A percentile compares a stretch with the other conserved stretches of the same genome.
Evolutionary conservation across 2,113 vertebrate species (phyloP).

Genomic region (Panthera tigris): DNA sequence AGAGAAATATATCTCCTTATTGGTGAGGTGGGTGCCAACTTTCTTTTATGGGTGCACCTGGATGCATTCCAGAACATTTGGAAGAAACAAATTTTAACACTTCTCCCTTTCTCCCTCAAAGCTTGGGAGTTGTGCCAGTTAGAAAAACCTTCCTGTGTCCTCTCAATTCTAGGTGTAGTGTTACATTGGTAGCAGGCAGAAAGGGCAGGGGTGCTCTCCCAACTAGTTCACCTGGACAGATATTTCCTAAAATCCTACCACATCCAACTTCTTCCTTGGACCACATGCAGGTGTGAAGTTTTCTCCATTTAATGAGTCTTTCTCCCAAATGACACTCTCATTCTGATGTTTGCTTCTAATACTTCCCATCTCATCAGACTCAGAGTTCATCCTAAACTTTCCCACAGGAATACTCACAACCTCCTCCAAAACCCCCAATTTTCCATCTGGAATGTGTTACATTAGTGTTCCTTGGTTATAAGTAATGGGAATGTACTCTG

Average conservation of each 20-base stretch:
- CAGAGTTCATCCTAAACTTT: neutral
- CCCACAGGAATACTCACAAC: neutral
- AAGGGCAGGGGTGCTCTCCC: neutral
- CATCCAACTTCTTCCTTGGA: neutral
- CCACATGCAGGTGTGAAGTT: accelerated
- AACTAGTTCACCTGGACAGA: neutral
- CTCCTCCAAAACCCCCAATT: neutral
- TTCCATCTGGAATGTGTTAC: neutral
- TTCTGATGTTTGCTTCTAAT: neutral
- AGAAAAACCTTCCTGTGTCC: neutral
- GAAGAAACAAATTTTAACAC: constrained; percentile 52
- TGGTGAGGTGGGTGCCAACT: constrained; percentile 55
- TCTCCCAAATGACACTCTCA: neutral
- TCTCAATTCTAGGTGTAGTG: neutral
- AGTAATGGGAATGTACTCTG: neutral
- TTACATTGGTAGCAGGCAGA: neutral
- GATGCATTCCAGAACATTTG: constrained; percentile 37
- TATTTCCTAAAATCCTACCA: neutral
- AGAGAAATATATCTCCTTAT: constrained; percentile 29
- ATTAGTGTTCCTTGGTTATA: accelerated
- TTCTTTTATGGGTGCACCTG: constrained; percentile 66
- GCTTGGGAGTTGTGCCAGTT: constrained; percentile 58
- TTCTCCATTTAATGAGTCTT: neutral
- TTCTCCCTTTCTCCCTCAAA: neutral
- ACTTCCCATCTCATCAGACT: neutral